Evolutionary conservation across 2,888 invertebrate species (phyloP), one percentile per base, ranked within the genome.

Genomic region (Limnephilus rhombicus): DNA sequence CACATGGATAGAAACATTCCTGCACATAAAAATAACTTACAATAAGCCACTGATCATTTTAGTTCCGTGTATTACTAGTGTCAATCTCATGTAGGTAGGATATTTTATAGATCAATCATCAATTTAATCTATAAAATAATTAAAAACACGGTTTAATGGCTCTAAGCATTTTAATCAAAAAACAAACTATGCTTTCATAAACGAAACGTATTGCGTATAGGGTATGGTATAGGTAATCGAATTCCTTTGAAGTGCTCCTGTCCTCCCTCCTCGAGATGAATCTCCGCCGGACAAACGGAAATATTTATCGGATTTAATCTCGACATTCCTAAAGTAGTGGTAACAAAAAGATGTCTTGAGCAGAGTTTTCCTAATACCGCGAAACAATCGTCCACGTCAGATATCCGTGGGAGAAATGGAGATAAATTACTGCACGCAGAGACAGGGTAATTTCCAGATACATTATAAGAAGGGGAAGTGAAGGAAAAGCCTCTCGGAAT

Each of bases 381-480:
- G 68, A 68, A 87, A 88, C 82, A 82, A 91, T 81, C 81, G 88
- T 31, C 29, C n/a, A 13, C 49, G 34, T 53, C 82, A 88, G 82
- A 90, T 85, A 92, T 90, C 86, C 85, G 83, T 85, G 81, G 80
- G 53, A 88, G 87, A 91, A 92, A 81, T 49, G 31, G 89, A 93
- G 85, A 93, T 93, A 93, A 91, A 93, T 93, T 91, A 91, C 93
- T 91, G 18, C 85, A 85, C 91, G 85, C 82, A 34, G 80, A 80
- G 88, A 90, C 53, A 89, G 90, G 87, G 92, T 92, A 93, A 93
- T 93, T 93, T 92, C 93, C 53, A 92, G 92, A 92, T 91, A 85
- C 85, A 89, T 89, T 88, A 83, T 41, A 81, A 41, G 86, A 31
- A 91, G 92, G 93, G 92, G 93, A 91, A 49, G 90, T 37, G 53